Evolutionary conservation across 2,888 invertebrate genomes (phyloP).

Genomic region (Macaria notata): DNA sequence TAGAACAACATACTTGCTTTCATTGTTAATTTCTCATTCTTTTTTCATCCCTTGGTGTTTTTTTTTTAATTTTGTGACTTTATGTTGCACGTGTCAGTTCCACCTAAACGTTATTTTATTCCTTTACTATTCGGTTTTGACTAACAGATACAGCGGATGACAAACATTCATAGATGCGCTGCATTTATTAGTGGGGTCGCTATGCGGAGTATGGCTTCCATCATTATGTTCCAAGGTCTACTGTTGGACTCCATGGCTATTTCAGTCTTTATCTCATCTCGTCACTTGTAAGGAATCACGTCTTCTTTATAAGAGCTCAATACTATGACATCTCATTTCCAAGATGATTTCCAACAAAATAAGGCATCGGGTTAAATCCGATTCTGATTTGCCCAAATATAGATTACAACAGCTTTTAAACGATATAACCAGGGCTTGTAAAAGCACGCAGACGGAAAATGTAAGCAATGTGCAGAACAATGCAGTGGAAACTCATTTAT

Average conservation of each 20-base stretch:
- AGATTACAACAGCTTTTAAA: neutral
- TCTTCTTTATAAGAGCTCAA: constrained; percentile 3
- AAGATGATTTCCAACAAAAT: constrained; percentile 4
- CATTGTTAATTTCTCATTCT: too few relatives aligned
- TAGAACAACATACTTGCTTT: too few relatives aligned
- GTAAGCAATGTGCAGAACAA: neutral
- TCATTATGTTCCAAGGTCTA: constrained; percentile 6
- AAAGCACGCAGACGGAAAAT: neutral
- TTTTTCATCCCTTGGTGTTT: too few relatives aligned
- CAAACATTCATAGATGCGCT: too few relatives aligned
- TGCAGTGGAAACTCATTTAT: neutral
- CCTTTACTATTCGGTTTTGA: too few relatives aligned
- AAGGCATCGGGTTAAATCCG: constrained; percentile 1
- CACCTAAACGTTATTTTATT: too few relatives aligned
- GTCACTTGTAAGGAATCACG: constrained; percentile 12
- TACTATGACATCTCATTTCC: constrained; percentile 4
- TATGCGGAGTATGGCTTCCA: constrained; percentile 14
- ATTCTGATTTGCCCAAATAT: constrained; percentile 5
- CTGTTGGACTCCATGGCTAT: constrained; percentile 3
- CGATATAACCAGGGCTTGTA: neutral
- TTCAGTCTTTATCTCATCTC: constrained; percentile 13
- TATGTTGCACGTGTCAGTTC: too few relatives aligned
- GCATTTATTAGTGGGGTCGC: neutral
- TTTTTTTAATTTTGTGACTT: too few relatives aligned
- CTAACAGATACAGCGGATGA: too few relatives aligned